These are phyloP conservation scores for Heteractis magnifica DNA, from an alignment of 92 coral and sea anemone species.

Conservation along the genomic window DNA sequence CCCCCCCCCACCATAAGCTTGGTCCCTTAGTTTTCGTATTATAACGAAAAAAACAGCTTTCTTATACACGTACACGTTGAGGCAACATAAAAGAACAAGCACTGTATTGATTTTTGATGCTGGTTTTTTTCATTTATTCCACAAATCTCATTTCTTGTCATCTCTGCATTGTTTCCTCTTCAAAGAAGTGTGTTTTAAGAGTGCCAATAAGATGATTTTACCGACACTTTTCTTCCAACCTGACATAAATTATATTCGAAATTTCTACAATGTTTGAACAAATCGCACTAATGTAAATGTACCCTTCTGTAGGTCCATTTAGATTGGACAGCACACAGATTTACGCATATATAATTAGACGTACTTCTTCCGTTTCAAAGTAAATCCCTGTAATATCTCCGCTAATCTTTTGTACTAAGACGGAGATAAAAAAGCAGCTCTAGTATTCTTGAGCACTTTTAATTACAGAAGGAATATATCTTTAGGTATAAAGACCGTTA, in stretches of 20 bases:
- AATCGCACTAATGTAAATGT: not conserved
- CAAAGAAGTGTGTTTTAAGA: not conserved
- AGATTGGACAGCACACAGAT: not conserved
- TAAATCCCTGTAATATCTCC: not conserved
- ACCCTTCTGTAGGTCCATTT: not conserved
- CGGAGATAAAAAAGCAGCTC: not conserved
- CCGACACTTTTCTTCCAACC: not conserved
- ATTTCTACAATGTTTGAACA: slow-evolving; percentile 3
- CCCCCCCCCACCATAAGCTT: too few species aligned
- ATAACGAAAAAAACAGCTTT: not conserved
- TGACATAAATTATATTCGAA: not conserved
- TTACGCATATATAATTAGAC: not conserved
- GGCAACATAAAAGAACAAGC: not conserved
- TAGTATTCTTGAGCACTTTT: not conserved
- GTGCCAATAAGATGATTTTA: not conserved
- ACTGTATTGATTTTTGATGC: not conserved
- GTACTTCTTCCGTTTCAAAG: not conserved
- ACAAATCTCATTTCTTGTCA: not conserved
- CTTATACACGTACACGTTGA: not conserved
- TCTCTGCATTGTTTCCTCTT: not conserved
- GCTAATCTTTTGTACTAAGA: slow-evolving; percentile 2
- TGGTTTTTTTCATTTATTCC: not conserved
- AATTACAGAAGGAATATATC: not conserved
- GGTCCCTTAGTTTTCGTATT: too few species aligned
- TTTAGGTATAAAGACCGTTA: not conserved